phyloP scores from a whole-genome alignment of 2,113 vertebrate species.

The Crotalus horridus region DNA sequence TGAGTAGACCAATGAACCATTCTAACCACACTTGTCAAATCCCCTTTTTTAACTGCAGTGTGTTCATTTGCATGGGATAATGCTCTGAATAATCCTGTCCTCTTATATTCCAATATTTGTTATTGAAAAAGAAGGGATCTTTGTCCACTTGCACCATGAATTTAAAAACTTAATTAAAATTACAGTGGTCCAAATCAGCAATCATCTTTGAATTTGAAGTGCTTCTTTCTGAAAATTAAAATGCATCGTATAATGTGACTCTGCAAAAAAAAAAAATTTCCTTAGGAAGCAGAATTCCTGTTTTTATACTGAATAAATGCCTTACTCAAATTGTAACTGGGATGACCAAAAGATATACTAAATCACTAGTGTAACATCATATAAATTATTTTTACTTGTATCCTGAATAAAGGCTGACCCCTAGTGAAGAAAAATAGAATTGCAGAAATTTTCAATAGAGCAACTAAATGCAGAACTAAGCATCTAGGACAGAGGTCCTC shows the following conservation, averaged over 20 bases:
- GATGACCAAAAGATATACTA: not conserved
- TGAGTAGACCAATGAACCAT: not conserved
- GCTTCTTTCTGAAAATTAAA: not conserved
- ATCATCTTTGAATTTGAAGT: not conserved
- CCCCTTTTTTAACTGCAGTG: not conserved
- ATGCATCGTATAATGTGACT: not conserved
- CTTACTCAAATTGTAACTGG: not conserved
- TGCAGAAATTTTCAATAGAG: not conserved
- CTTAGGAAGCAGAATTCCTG: not conserved
- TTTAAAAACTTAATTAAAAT: not conserved
- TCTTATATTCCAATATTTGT: not conserved
- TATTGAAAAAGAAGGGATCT: not conserved
- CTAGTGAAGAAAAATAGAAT: constrained; percentile 43
- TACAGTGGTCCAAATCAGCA: not conserved
- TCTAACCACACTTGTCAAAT: not conserved
- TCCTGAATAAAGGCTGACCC: constrained; percentile 33
- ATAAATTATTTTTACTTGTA: not conserved
- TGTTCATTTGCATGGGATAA: not conserved
- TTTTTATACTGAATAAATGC: not conserved
- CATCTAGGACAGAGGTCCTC: not conserved
- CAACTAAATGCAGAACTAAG: not conserved
- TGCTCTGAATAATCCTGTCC: not conserved
- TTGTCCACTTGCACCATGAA: not conserved
- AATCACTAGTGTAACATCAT: not conserved
- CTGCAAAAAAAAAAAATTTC: not conserved